phyloP scores from a whole-genome alignment of 92 coral and sea anemone genomes.

The Heliopora coerulea region DNA sequence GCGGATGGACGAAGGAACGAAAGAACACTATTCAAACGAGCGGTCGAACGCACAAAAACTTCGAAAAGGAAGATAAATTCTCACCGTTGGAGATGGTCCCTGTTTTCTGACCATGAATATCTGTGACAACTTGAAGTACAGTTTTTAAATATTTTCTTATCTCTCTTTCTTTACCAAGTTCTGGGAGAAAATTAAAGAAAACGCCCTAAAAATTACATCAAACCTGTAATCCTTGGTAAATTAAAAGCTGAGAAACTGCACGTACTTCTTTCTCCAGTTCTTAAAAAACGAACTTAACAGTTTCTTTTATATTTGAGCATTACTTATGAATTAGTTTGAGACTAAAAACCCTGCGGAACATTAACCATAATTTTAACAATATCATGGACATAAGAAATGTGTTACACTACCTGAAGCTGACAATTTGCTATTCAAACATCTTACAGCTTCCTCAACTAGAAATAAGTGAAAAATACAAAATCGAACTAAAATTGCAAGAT shows the following conservation, averaged over 20 bases:
- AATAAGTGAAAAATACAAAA: too few relatives aligned
- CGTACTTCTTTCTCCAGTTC: too few relatives aligned
- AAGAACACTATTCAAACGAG: neutral
- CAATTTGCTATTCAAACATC: neutral
- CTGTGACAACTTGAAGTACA: conserved; percentile 36
- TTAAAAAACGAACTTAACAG: too few relatives aligned
- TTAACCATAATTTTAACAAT: too few relatives aligned
- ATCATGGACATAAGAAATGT: too few relatives aligned
- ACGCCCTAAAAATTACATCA: neutral
- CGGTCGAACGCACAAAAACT: too few relatives aligned
- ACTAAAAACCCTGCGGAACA: too few relatives aligned
- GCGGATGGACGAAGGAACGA: neutral
- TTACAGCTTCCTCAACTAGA: conserved; percentile 9
- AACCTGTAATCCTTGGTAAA: too few relatives aligned
- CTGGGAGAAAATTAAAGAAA: neutral
- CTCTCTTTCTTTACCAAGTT: conserved; percentile 27
- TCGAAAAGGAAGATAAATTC: neutral
- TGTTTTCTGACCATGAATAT: conserved; percentile 19
- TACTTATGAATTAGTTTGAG: too few relatives aligned
- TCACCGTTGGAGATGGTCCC: conserved; percentile 4
- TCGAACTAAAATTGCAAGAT: too few relatives aligned
- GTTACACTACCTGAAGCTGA: neutral
- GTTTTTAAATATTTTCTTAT: conserved; percentile 37
- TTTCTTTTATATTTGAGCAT: too few relatives aligned
- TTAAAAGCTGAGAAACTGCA: too few relatives aligned